A percentile compares a stretch with the other conserved stretches of the same genome.
phyloP scores from a whole-genome alignment of 2,113 vertebrate species.

The Campylorhamphus procurvoides region DNA sequence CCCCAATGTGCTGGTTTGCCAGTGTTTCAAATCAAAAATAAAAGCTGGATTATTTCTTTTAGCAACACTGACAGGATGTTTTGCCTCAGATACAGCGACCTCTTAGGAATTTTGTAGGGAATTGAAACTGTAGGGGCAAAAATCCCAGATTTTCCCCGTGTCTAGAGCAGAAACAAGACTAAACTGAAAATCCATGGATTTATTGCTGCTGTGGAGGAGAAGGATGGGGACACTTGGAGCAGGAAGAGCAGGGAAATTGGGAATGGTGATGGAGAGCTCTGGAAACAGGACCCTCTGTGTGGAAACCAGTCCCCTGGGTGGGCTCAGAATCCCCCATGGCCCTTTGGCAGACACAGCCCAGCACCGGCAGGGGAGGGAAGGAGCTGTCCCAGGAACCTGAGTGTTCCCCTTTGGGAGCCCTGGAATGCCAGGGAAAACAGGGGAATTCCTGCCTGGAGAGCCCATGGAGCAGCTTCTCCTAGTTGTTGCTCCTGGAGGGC shows the following conservation, averaged over 20 bases:
- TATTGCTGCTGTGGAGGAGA: not conserved
- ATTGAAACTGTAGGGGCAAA: not conserved
- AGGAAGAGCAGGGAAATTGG: not conserved
- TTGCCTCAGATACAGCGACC: not conserved
- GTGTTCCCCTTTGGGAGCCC: not conserved
- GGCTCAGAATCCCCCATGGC: too few relatives aligned
- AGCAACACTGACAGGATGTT: not conserved
- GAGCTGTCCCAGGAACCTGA: too few relatives aligned
- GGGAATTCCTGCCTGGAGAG: not conserved
- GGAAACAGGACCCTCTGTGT: too few relatives aligned
- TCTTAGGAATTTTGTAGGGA: not conserved
- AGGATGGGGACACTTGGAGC: accelerated
- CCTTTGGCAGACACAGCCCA: too few relatives aligned
- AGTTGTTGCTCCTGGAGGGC: too few relatives aligned
- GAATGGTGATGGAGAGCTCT: not conserved
- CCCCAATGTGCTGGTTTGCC: not conserved
- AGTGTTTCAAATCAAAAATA: not conserved
- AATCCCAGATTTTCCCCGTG: not conserved
- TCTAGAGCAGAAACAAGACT: not conserved
- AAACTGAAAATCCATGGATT: not conserved
- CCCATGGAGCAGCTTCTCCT: not conserved
- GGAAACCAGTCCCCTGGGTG: too few relatives aligned
- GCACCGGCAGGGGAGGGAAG: too few relatives aligned
- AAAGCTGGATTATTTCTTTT: not conserved
- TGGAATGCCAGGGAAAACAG: not conserved